These are phyloP conservation scores for Urocynchramus pylzowi DNA, from an alignment of 2,113 vertebrate genomes.

Conservation along the genomic window DNA sequence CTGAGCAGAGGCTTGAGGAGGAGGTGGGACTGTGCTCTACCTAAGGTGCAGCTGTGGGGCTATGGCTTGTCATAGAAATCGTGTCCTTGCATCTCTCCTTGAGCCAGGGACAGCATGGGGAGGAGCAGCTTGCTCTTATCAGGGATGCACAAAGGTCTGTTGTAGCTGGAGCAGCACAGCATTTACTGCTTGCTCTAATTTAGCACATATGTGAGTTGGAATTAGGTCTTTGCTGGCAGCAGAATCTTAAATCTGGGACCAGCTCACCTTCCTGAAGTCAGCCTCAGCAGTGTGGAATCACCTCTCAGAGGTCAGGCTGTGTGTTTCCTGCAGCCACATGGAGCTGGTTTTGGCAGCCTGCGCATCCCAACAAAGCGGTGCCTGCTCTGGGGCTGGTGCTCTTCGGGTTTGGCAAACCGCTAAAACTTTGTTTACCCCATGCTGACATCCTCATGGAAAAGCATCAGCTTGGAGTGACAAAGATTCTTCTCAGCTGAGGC, in stretches of 20 bases:
- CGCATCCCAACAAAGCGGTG: neutral
- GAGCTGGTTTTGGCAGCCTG: neutral
- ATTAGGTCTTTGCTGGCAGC: neutral
- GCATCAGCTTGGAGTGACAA: neutral
- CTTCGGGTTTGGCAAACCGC: neutral
- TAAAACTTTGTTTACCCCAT: accelerated
- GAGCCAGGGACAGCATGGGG: neutral
- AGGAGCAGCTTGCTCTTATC: neutral
- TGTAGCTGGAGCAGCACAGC: neutral
- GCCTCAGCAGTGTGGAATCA: neutral
- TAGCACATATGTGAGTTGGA: accelerated
- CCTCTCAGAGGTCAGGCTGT: neutral
- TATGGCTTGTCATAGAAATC: neutral
- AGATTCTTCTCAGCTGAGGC: too few relatives aligned
- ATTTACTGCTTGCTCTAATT: neutral
- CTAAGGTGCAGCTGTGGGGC: neutral
- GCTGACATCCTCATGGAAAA: accelerated
- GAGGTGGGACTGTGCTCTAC: accelerated
- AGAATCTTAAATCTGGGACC: neutral
- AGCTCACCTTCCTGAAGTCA: neutral
- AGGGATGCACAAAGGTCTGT: neutral
- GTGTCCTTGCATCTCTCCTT: neutral
- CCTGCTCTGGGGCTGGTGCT: neutral
- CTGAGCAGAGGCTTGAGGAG: neutral
- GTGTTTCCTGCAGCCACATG: neutral